Evolutionary conservation across 53 echinoderm and acorn worm species (phyloP).

Genomic region (Crossaster papposus): DNA sequence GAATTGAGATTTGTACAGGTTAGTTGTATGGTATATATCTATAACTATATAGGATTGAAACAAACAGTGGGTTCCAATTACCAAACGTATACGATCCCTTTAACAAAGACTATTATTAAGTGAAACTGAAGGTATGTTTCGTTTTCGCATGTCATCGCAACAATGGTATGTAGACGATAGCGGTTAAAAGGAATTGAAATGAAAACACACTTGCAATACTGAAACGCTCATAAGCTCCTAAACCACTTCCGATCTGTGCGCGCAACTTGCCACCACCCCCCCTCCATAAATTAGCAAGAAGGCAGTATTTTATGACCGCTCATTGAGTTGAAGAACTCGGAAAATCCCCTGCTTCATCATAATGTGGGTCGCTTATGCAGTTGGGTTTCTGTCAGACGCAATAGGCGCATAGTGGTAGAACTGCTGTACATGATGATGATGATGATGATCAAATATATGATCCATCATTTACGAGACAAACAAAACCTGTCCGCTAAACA

Average conservation of each 20-base stretch:
- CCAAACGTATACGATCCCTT: no score
- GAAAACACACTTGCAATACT: background rate
- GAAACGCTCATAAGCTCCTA: background rate
- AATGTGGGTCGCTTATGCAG: background rate
- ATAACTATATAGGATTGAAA: no score
- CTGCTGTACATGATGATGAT: conserved; percentile 18
- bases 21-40: no score
- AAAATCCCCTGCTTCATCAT: background rate
- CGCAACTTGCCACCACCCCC: background rate
- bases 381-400: background rate
- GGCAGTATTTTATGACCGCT: background rate
- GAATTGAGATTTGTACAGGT: no score
- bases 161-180: background rate
- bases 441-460: conserved; percentile 30
- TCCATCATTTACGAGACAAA: conserved; percentile 67
- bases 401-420: background rate
- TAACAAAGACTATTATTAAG: no score
- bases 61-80: no score
- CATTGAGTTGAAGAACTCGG: background rate
- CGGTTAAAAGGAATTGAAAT: no score
- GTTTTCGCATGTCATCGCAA: background rate
- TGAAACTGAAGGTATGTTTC: background rate
- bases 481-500: conserved; percentile 54
- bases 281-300: conserved; percentile 5
- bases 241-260: conserved; percentile 29